Base-by-base conservation (phyloP, 1,140 invertebrate genomes). In the Drosophila ficusphila region DNA sequence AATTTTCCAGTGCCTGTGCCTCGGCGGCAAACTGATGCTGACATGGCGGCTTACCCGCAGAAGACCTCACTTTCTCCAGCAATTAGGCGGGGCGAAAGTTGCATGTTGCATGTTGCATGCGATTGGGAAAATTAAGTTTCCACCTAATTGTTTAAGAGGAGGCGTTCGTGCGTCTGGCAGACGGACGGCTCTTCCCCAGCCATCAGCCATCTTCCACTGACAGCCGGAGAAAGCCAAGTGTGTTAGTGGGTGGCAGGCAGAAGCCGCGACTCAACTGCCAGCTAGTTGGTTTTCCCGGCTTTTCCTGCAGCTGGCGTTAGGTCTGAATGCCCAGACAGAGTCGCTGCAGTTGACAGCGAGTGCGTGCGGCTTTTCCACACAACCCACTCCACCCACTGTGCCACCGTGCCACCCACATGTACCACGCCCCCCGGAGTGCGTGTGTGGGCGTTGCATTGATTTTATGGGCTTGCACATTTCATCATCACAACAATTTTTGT, bases 101-200 rank as follows among this genome's bases (percentile, higher is more conserved):
- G n/a, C n/a, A 46, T 47, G 56, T 76, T 70, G 78, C 79, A 83
- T 85, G 79, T 71, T 60, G 70, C 79, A 83, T 83, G 79, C 79
- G 61, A 83, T 77, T 48, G 54, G 36, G 44, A 69, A 74, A 88
- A 88, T 88, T 81, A 42, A 88, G 81, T 86, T 88, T 88, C 68
- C 69, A 79, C 62, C 81, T 86, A 86, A 86, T 86, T 86, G 81
- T 27, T 81, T 67, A 42, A 21, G 29, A 23, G 64, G 47, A 69
- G 67, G 72, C 44, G 71, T 64, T 64, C 48, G 53, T 67, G 77
- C 75, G 75, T 61, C 44, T 76, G 79, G 57, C 64, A 76, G 52
- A n/a, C n/a, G 58, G 27, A 0, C n/a, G n/a, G n/a, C n/a, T n/a
- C n/a, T 16, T 56, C 23, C 12, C 16, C 41, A 23, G 7, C 7